Base-by-base conservation (phyloP, 1,140 invertebrate genomes). In the Aphis gossypii region DNA sequence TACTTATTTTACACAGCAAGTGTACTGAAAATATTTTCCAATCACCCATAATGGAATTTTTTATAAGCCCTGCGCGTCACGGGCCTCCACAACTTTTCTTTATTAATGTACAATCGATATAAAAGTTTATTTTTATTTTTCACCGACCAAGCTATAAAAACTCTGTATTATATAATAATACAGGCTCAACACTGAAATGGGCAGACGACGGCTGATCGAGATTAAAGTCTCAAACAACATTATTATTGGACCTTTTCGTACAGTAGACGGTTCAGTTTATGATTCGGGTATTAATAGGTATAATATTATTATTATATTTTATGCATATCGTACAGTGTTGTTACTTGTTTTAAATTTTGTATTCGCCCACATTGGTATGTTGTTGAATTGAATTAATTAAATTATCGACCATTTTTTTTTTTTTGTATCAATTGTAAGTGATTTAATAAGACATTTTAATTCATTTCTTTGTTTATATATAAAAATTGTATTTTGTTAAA, bases 11-110 rank as follows among this genome's bases (percentile, higher is more conserved):
- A 46, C 56, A 91, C 56, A 46, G 41, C 41, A 60, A 91, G 56
- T 48, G 41, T 76, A 76, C n/a, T 46, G 68, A 46, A 91, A 91
- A 91, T 46, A 76, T 91, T 91, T 91, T 91, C 90, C 90, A 91
- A 91, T 91, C 56, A 76, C 90, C 90, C 60, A 91, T 91, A 91
- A 91, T 91, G 90, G 90, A 91, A 91, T 91, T 91, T 91, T 91
- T 91, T 91, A 91, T 91, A 91, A 91, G 60, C 44, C 38, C n/a
- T 76, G 60, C 46, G 68, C 44, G 44, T 76, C 60, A 51, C 30
- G 41, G 90, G 1, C 23, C 38, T 44, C 41, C 35, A 11, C 88
- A 38, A 56, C 56, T 46, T 91, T 91, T 30, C 90, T 91, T 91
- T 91, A 91, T 91, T 91, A 76, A 91, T 91, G 90, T 91, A 38